phyloP scores from a whole-genome alignment of 2,888 invertebrate genomes.

The Polymixis flavicincta region DNA sequence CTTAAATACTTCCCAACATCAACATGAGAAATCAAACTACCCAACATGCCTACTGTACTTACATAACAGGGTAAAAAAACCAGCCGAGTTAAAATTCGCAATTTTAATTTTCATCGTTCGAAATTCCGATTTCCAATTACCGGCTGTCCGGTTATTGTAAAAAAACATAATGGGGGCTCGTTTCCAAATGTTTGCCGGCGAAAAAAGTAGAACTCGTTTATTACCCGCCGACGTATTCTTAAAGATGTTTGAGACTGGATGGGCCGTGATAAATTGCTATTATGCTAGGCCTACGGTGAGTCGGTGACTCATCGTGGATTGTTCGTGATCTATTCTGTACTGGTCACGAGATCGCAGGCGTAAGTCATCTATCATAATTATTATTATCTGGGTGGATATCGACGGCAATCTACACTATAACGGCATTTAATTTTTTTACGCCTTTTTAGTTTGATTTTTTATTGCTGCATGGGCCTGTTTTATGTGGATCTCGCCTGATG shows the following conservation, averaged over 20 bases:
- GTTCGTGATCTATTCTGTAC: background rate
- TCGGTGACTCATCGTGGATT: conserved; percentile 26
- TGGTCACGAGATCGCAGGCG: background rate
- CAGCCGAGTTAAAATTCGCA: conserved; percentile 40
- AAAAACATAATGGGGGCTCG: conserved; percentile 59
- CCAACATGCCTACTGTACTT: background rate
- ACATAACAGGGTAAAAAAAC: conserved; percentile 35
- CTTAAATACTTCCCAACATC: background rate
- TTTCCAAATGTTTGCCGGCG: conserved; percentile 56
- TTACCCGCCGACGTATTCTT: conserved; percentile 48
- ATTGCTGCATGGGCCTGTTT: too few species aligned
- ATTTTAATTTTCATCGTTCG: conserved; percentile 60
- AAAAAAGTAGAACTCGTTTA: conserved; percentile 64
- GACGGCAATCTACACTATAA: background rate
- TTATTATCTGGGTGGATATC: background rate
- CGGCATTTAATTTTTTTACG: background rate
- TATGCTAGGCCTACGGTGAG: conserved; percentile 11
- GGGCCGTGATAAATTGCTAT: background rate
- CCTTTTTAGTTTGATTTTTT: too few species aligned
- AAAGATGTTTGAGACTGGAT: conserved; percentile 35
- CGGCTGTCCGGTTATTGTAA: conserved; percentile 45
- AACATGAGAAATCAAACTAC: conserved; percentile 22
- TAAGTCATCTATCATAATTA: conserved; percentile 29
- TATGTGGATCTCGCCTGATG: too few species aligned
- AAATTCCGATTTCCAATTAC: conserved; percentile 65